These are phyloP conservation scores for Beaufortia kweichowensis DNA, from an alignment of 2,113 vertebrate genomes.

Conservation along the genomic window DNA sequence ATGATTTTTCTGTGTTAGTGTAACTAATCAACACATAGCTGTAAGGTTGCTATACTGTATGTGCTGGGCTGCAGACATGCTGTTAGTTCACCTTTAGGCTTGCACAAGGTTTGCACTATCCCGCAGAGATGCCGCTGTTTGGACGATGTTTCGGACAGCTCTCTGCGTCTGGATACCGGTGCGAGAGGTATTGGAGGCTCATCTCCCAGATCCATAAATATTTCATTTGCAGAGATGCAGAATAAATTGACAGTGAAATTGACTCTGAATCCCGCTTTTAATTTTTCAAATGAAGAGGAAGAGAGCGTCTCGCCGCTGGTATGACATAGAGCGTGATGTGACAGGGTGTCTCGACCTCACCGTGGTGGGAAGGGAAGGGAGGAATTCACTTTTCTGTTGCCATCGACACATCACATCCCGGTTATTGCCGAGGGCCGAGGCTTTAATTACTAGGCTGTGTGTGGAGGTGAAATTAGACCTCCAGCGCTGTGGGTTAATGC, in stretches of 20 bases:
- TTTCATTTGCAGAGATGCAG: slow-evolving; percentile 66
- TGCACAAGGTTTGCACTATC: background rate
- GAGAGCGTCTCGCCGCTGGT: slow-evolving; percentile 50
- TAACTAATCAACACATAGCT: slow-evolving; percentile 8
- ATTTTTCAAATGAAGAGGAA: slow-evolving; percentile 66
- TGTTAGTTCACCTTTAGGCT: slow-evolving; percentile 18
- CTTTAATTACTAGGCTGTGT: slow-evolving; percentile 45
- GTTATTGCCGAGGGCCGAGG: background rate
- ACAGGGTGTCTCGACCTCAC: slow-evolving; percentile 56
- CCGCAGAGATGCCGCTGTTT: background rate
- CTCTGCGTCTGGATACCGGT: slow-evolving; percentile 62
- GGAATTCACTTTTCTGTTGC: slow-evolving; percentile 43
- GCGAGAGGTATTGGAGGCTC: slow-evolving; percentile 62
- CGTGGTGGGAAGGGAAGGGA: slow-evolving; percentile 35
- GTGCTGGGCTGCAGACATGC: background rate
- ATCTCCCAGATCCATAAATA: slow-evolving; percentile 71
- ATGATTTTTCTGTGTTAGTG: background rate
- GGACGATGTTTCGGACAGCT: slow-evolving; percentile 41
- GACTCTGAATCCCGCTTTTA: slow-evolving; percentile 72
- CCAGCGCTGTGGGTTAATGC: slow-evolving; percentile 16
- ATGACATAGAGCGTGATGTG: slow-evolving; percentile 48
- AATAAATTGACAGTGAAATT: slow-evolving; percentile 76
- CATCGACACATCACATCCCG: slow-evolving; percentile 34
- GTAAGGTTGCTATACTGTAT: background rate
- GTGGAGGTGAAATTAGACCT: slow-evolving; percentile 46